Percentiles rank a stretch among this genome's conserved stretches.
phyloP scores from a whole-genome alignment of 2,888 invertebrate genomes.

The Drosophila merina region DNA sequence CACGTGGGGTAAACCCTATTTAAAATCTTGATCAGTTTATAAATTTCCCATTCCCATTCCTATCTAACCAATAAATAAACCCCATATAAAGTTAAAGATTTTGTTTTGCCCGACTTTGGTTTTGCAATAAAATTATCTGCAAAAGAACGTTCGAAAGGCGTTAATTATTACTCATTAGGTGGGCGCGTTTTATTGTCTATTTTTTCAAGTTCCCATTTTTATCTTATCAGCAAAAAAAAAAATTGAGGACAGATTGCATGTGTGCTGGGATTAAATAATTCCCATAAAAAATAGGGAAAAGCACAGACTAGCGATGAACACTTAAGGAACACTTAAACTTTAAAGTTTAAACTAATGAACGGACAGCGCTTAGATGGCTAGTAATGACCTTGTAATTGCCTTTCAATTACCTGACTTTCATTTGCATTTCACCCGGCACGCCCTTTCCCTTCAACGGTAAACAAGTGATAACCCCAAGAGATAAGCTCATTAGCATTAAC shows the following conservation, averaged over 20 bases:
- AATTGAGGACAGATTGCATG: constrained; percentile 34
- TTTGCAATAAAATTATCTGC: constrained; percentile 42
- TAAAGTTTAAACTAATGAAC: background rate
- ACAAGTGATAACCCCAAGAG: constrained; percentile 64
- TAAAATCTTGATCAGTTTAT: background rate
- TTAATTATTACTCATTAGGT: constrained; percentile 66
- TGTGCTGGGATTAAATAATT: constrained; percentile 41
- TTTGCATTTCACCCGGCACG: constrained; percentile 53
- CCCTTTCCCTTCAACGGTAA: constrained; percentile 10
- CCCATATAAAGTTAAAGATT: constrained; percentile 35
- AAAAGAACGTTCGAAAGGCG: constrained; percentile 33
- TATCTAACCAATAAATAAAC: constrained; percentile 29
- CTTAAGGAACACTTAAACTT: background rate
- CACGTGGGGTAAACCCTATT: no score
- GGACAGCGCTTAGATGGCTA: background rate
- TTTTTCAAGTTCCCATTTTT: constrained; percentile 44
- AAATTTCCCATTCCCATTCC: background rate
- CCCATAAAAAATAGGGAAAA: constrained; percentile 10
- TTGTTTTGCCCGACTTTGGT: constrained; percentile 45
- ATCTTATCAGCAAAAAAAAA: constrained; percentile 45
- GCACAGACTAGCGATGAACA: constrained; percentile 5
- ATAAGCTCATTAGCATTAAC: constrained; percentile 59
- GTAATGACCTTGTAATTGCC: constrained; percentile 60
- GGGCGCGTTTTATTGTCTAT: constrained; percentile 35
- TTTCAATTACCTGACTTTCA: constrained; percentile 58